Evolutionary conservation across 2,888 invertebrate species (phyloP).

Genomic region (Thelaira solivaga): DNA sequence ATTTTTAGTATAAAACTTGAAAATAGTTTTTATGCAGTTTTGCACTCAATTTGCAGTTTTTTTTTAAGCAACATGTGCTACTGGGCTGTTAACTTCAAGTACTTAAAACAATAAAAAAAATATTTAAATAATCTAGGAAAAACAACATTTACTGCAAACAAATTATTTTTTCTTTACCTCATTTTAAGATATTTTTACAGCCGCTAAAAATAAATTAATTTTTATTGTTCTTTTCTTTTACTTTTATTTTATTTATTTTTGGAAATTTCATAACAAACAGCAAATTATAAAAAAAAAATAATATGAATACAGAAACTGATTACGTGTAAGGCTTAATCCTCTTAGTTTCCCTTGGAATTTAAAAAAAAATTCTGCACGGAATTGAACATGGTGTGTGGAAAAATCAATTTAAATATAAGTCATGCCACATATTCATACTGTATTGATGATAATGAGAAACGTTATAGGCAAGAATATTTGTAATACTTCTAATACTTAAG

Average conservation of each 20-base stretch:
- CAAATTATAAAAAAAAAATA: background rate
- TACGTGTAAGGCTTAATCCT: slow-evolving; percentile 51
- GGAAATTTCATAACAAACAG: slow-evolving; percentile 2
- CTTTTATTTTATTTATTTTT: background rate
- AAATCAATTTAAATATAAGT: slow-evolving; percentile 37
- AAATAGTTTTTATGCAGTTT: no score
- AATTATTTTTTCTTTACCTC: background rate
- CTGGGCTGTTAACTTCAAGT: no score
- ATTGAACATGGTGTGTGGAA: slow-evolving; percentile 24
- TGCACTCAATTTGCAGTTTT: no score
- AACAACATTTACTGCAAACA: background rate
- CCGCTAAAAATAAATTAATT: slow-evolving; percentile 9
- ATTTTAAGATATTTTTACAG: slow-evolving; percentile 17
- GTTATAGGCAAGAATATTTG: no score
- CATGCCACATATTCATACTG: slow-evolving; percentile 17
- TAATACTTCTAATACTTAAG: no score
- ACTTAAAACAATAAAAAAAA: no score
- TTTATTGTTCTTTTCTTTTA: background rate
- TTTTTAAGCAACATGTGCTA: no score
- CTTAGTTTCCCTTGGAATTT: slow-evolving; percentile 42
- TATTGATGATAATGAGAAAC: background rate
- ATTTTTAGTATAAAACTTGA: no score
- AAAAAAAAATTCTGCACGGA: slow-evolving; percentile 42
- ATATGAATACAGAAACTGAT: slow-evolving; percentile 42
- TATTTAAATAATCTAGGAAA: no score